Percentiles rank a stretch among this genome's conserved stretches.
phyloP scores from a whole-genome alignment of 2,797 vertebrate genomes.

The Micromesistius poutassou region DNA sequence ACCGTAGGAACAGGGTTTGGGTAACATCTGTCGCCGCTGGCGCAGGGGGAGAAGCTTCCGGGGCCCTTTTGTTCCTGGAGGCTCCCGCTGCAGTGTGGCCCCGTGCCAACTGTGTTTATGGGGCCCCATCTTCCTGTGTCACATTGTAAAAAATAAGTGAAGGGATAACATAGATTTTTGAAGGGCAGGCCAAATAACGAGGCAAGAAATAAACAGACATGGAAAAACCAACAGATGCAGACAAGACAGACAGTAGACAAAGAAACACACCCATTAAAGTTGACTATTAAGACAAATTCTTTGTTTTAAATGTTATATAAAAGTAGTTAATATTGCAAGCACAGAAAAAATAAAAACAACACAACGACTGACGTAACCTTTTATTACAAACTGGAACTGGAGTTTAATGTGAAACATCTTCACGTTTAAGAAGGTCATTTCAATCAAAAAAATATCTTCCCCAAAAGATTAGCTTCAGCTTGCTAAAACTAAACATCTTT shows the following conservation, averaged over 20 bases:
- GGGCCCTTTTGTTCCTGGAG: neutral
- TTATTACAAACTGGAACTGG: neutral
- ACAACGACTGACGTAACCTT: too few species aligned
- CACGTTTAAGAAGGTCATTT: too few species aligned
- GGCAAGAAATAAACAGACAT: slow-evolving; percentile 10
- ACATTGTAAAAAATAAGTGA: neutral
- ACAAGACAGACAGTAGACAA: slow-evolving; percentile 16
- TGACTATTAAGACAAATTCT: neutral
- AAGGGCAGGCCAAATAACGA: neutral
- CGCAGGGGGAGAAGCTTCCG: too few species aligned
- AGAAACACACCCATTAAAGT: slow-evolving; percentile 9
- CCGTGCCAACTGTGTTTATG: neutral
- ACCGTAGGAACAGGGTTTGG: neutral
- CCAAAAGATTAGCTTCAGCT: neutral
- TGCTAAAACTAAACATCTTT: neutral
- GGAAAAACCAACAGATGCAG: slow-evolving; percentile 11
- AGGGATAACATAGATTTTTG: neutral
- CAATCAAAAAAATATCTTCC: too few species aligned
- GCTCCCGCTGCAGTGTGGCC: neutral
- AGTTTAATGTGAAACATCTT: too few species aligned
- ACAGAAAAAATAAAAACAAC: neutral
- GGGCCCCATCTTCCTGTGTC: neutral
- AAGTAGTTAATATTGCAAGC: neutral
- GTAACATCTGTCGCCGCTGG: neutral
- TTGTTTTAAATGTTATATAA: too few species aligned